Evolutionary conservation across 2,113 vertebrate genomes (phyloP).

Genomic region (Strix uralensis): DNA sequence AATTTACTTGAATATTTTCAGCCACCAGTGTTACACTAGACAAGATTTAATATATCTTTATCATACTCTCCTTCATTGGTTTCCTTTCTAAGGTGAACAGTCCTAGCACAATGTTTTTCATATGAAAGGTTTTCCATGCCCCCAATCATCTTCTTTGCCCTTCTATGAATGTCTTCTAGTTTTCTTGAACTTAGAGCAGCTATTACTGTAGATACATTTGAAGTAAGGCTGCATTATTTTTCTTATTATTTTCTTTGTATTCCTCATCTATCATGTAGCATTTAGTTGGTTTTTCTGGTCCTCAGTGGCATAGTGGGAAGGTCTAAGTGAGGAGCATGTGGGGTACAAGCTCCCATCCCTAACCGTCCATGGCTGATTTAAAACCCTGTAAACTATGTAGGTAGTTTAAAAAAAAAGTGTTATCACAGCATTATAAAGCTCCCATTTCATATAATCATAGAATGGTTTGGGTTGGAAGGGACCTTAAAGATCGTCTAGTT

Average conservation of each 20-base stretch:
- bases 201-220: neutral
- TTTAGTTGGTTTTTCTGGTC: neutral
- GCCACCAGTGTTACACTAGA: neutral
- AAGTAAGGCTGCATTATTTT: neutral
- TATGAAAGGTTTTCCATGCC: neutral
- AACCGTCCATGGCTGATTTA: neutral
- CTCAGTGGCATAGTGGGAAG: neutral
- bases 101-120: neutral
- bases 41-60: neutral
- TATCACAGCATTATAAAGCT: neutral
- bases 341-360: neutral
- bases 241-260: neutral
- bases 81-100: neutral
- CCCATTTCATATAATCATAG: neutral
- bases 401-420: neutral
- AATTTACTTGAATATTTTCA: slow-evolving; percentile 14
- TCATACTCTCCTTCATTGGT: neutral
- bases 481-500: no score
- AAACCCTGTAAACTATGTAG: neutral
- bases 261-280: neutral
- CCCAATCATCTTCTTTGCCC: neutral
- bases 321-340: neutral
- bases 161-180: neutral
- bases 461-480: no score
- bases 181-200: neutral